Base-by-base conservation (phyloP, 2,888 invertebrate species). In the Aleiodes leptofemur region DNA sequence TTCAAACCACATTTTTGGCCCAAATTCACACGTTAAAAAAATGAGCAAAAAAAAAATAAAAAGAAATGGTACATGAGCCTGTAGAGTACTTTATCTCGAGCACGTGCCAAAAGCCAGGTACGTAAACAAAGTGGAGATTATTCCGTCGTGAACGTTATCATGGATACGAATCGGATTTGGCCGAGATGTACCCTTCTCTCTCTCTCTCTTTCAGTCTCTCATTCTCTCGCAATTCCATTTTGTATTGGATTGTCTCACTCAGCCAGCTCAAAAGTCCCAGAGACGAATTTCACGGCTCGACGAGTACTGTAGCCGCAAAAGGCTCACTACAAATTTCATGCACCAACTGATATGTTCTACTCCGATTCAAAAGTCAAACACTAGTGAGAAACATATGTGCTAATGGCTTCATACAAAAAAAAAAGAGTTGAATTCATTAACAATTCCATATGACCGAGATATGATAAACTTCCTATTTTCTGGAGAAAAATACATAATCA, bases 211-310 rank as follows among this genome's bases (percentile, higher is more conserved):
- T n/a, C n/a, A n/a, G 23, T 23, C 57, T 57, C 9, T 31, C 29
- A 57, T 29, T 56, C 53, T 29, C 13, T 14, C 59, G n/a, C 51
- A 51, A 43, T 43, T 43, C 43, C 43, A 43, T 43, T 34, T 11
- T 43, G 43, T 43, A 43, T 43, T 43, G 43, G 43, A 43, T 43
- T 43, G 43, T 43, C 43, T 43, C 43, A 43, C 43, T 43, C 43
- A 11, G 55, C 53, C 7, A n/a, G 51, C 29, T 56, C 66, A 73
- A 55, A 55, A 73, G 66, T 73, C 29, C 66, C 53, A 13, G 73
- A 66, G 76, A 76, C 78, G 71, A 79, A 79, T 81, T 79, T 81
- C 80, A 81, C 77, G 79, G 73, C 76, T 74, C 76, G 74, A 38
- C 77, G 72, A 75, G 51, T 50, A 43, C 53, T 56, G 73, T 5